Conservation (phyloP, 2,113 vertebrate species). For the Cardinalis cardinalis region DNA sequence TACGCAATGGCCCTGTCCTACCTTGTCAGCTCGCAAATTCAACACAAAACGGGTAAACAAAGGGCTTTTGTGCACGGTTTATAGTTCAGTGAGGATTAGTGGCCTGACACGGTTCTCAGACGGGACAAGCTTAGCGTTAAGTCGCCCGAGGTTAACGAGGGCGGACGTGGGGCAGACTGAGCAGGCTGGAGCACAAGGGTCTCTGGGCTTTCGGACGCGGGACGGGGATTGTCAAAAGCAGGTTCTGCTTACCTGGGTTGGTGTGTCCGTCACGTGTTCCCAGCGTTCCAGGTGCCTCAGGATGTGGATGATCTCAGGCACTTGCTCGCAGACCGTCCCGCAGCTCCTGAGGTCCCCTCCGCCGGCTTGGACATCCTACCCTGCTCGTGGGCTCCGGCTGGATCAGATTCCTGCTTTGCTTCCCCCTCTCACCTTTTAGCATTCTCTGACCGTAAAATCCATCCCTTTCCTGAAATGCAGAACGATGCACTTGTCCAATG, state of each 20-base stretch:
- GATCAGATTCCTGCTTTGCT: not conserved
- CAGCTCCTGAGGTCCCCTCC: not conserved
- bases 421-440: conserved; percentile 16
- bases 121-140: not conserved
- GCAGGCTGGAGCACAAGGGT: not conserved
- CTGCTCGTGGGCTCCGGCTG: not conserved
- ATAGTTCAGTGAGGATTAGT: not conserved
- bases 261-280: not conserved
- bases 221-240: not conserved
- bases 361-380: conserved; percentile 9
- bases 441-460: not conserved
- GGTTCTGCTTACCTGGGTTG: not conserved
- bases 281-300: not conserved
- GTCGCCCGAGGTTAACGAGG: not conserved
- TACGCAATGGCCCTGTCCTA: not conserved
- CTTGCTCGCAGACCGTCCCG: not conserved
- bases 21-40: conserved; percentile 36
- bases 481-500: conserved; percentile 61
- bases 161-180: not conserved
- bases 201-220: fast-evolving
- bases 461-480: conserved; percentile 2
- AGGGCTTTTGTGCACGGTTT: conserved; percentile 8
- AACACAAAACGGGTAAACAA: not conserved
- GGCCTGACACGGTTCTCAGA: not conserved
- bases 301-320: not conserved